Percentiles rank a stretch among this genome's conserved stretches.
phyloP scores from a whole-genome alignment of 2,113 vertebrate species.

The Electrona antarctica region DNA sequence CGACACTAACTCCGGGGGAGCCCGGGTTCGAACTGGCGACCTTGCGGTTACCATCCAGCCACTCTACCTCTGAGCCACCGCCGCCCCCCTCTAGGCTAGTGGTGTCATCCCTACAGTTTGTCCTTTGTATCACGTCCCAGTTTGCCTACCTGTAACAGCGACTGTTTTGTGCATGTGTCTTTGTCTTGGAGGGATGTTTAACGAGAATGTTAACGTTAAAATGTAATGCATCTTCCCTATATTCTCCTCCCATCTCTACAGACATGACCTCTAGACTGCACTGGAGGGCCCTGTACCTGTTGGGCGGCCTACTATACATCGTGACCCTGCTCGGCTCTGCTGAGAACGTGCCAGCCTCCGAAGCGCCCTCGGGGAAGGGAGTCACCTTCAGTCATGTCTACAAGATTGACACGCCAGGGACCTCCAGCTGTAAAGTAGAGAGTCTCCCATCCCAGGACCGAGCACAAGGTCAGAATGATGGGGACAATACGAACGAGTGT shows the following conservation, averaged over 20 bases:
- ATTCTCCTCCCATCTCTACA: slow-evolving; percentile 36
- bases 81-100: no score
- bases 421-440: slow-evolving; percentile 79
- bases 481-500: slow-evolving; percentile 2
- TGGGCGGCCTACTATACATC: slow-evolving; percentile 66
- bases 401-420: slow-evolving; percentile 79
- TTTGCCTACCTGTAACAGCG: no score
- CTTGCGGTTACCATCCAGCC: no score
- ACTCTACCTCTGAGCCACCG: no score
- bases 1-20: no score
- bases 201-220: background rate
- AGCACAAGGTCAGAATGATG: slow-evolving; percentile 44
- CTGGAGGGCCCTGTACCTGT: slow-evolving; percentile 48
- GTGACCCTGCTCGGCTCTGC: slow-evolving; percentile 53
- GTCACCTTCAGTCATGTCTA: slow-evolving; percentile 89
- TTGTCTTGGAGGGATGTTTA: background rate
- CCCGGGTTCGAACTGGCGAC: no score
- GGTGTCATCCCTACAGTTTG: no score
- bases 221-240: background rate
- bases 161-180: background rate
- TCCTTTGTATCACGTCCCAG: no score
- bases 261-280: slow-evolving; percentile 65
- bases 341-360: slow-evolving; percentile 39
- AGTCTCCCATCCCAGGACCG: slow-evolving; percentile 63
- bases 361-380: slow-evolving; percentile 57